Evolutionary conservation across 1,140 invertebrate species (phyloP), one percentile per base, ranked within the genome.

Genomic region (Drusus annulatus): DNA sequence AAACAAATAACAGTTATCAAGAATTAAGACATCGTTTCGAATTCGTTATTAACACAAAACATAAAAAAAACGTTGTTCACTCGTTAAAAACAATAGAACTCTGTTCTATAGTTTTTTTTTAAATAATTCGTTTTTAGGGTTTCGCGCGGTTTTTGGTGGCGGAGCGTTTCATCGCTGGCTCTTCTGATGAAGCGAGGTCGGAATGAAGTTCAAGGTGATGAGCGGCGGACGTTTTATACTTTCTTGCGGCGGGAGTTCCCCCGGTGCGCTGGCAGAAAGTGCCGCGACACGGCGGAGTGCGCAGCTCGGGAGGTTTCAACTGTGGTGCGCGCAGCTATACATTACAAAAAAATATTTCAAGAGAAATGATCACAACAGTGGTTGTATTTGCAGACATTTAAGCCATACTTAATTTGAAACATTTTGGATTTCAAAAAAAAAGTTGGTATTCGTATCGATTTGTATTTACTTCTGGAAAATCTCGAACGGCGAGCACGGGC

Each of bases 161-260:
- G 10, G 4, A 2, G 17, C 51, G 16, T 51, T 23, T n/a, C 6
- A 60, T 28, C 63, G 63, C 63, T 75, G 52, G 15, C 15, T 56
- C 52, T 36, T 36, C 54, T 45, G 36, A 13, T 45, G 36, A 45
- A 45, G 36, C 13, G 36, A 45, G 36, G 36, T 45, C 36, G 36
- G 36, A 83, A 78, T 83, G 81, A 83, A 83, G 81, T 83, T 83
- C 81, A 83, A 83, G 81, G 81, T 80, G 62, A 83, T 80, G 50
- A 58, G n/a, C 60, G 25, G 60, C n/a, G 54, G 76, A 23, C 54
- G 69, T 75, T 83, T 80, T 83, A 83, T 83, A 80, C 81, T 65
- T 77, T 78, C 51, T 25, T 10, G 10, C 28, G 51, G 45, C 17
- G 23, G 23, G 28, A 16, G 17, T 19, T 69, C 69, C 45, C 25